A percentile compares a stretch with the other conserved stretches of the same genome.
Conservation (phyloP, 30 jellyfish, hydroid and myxozoan species). For the Hydra vulgaris region DNA sequence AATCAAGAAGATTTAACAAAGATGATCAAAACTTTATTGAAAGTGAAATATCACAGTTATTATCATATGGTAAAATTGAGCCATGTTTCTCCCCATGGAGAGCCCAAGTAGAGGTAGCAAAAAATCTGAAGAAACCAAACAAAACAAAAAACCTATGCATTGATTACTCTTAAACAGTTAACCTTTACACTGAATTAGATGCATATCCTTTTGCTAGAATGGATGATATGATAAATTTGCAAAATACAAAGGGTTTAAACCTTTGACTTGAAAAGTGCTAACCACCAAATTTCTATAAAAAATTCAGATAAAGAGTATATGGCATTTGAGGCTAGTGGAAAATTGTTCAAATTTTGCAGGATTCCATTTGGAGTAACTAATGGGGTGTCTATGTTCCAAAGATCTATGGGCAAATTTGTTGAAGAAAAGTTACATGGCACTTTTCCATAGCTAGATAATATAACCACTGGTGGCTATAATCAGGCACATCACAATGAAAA, state of each 20-base stretch:
- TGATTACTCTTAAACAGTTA: slow-evolving; percentile 50
- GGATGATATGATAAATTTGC: too few relatives aligned
- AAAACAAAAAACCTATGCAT: slow-evolving; percentile 36
- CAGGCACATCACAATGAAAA: slow-evolving; percentile 40
- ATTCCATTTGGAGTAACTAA: too few relatives aligned
- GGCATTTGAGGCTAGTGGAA: slow-evolving; percentile 66
- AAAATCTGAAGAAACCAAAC: slow-evolving; percentile 1
- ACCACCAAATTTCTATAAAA: slow-evolving; percentile 42
- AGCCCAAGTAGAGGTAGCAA: slow-evolving; percentile 41
- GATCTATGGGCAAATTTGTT: too few relatives aligned
- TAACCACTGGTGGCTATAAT: slow-evolving; percentile 37
- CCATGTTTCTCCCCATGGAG: slow-evolving; percentile 66
- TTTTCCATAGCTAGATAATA: too few relatives aligned
- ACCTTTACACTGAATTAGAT: too few relatives aligned
- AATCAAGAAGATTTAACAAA: too few relatives aligned
- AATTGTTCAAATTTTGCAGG: slow-evolving; percentile 37
- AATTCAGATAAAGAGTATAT: slow-evolving; percentile 50
- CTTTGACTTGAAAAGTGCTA: slow-evolving; percentile 41
- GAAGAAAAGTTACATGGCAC: too few relatives aligned
- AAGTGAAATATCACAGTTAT: too few relatives aligned
- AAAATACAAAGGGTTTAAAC: too few relatives aligned
- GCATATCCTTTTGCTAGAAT: slow-evolving; percentile 42
- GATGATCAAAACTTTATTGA: too few relatives aligned
- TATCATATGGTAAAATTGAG: slow-evolving; percentile 36
- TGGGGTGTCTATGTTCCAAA: too few relatives aligned